Evolutionary conservation across 2,888 invertebrate species (phyloP), one percentile per base, ranked within the genome.

Genomic region (Pomacea canaliculata): DNA sequence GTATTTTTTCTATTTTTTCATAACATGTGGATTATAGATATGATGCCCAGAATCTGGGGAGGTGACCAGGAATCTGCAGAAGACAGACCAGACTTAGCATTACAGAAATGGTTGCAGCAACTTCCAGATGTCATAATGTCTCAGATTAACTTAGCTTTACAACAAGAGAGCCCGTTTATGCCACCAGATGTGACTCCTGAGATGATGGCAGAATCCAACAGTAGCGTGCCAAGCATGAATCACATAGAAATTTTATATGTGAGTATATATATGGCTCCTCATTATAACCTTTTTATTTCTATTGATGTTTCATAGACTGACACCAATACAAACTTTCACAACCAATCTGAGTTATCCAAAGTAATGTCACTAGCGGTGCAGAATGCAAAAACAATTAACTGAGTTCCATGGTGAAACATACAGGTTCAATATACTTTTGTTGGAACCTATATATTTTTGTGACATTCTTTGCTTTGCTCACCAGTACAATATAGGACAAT

Each of bases 231-330:
- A 7, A n/a, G 69, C 37, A 65, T 78, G 63, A 74, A 62, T 66
- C 77, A 80, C 62, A 71, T 76, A 1, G 79, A 79, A 18, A 71
- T 80, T 49, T 63, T 80, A 16, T 74, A 73, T 71, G 80, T 80
- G 23, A 74, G 77, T 60, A 23, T 23, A 23, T 23, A 23, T 23
- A 48, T 60, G 23, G 46, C 18, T 66, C 18, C 13, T 10, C 8
- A 27, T 63, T 63, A 23, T 23, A 23, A 23, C 23, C 5, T n/a
- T 60, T 60, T 60, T 60, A n/a, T 60, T 60, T 3, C 16, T 37
- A 5, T 23, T 37, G 37, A 37, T 37, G 37, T 37, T 37, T 37
- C 37, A 37, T 37, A 37, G 37, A 3, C 5, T 37, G 37, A 37
- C 37, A 37, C 37, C 37, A 37, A 37, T 37, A 37, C 37, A 37